Conservation (phyloP, 2,888 invertebrate species). For the Branchipolynoe longqiensis region DNA sequence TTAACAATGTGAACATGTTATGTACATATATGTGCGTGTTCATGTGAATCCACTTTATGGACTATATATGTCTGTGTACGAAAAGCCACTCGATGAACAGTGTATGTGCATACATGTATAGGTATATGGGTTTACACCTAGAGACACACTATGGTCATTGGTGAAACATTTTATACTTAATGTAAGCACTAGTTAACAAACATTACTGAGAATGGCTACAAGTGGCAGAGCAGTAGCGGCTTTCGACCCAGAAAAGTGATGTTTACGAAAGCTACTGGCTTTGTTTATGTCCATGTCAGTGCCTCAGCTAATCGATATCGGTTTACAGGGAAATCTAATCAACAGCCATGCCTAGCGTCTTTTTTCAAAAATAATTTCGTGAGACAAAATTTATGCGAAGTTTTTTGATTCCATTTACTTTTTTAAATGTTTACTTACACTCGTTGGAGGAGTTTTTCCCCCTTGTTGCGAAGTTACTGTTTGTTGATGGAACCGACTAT, state of each 20-base stretch:
- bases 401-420: neutral
- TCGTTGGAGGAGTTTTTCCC: too few relatives aligned
- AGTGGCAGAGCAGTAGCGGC: neutral
- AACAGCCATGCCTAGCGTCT: neutral
- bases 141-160: too few relatives aligned
- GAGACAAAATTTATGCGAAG: neutral
- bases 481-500: neutral
- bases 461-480: neutral
- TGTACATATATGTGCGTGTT: too few relatives aligned
- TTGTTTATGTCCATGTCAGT: neutral
- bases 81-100: too few relatives aligned
- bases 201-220: neutral
- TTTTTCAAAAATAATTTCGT: neutral
- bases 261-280: neutral
- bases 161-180: too few relatives aligned
- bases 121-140: too few relatives aligned
- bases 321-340: constrained; percentile 31
- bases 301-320: neutral
- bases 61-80: too few relatives aligned
- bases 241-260: too few relatives aligned
- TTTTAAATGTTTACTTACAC: neutral
- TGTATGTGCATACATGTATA: too few relatives aligned
- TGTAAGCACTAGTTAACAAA: neutral
- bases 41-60: too few relatives aligned
- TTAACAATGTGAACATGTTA: too few relatives aligned